Evolutionary conservation across 2,888 invertebrate species (phyloP), one percentile per base, ranked within the genome.

Genomic region (Agrochola litura): DNA sequence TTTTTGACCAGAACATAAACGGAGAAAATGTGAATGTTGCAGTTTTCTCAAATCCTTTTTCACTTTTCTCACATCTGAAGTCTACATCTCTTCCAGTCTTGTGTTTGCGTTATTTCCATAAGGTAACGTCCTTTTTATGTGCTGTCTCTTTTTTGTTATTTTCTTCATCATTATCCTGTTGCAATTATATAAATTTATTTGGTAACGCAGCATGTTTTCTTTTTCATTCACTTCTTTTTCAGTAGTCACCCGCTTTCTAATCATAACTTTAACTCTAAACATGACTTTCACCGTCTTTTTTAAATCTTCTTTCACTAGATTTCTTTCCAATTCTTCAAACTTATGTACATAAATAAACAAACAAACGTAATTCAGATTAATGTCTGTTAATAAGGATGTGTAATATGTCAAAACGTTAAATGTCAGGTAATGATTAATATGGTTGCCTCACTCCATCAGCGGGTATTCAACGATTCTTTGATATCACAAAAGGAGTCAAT

Each of bases 391-490:
- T 72, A 76, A 68, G n/a, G 16, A 69, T 82, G 54, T 77, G 65
- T 69, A 82, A 83, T 80, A 83, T 78, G 56, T 73, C 73, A 67
- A 71, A 83, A 68, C 30, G 41, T 60, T 78, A 85, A 85, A 85
- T 85, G 88, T 83, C 85, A 85, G 68, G 9, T 41, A 58, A 71
- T 76, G 78, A 78, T 86, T 78, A 86, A 82, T 56, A 54, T 0
- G 5, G 63, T 87, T 82, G 72, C 79, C 12, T 52, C 86, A 86
- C 58, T 43, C 41, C 52, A 73, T 67, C 25, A 70, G 52, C 61
- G 43, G 41, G 66, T 69, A 64, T 69, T 56, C 41, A 54, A 25
- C 49, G 30, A 25, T 46, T 71, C 61, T 83, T 56, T 69, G 64
- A 63, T n/a, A 67, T 52, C 52, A 61, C 46, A 65, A 77, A 82